A percentile compares a stretch with the other conserved stretches of the same genome.
Conservation (phyloP, 2,797 vertebrate genomes). For the Coluber constrictor region DNA sequence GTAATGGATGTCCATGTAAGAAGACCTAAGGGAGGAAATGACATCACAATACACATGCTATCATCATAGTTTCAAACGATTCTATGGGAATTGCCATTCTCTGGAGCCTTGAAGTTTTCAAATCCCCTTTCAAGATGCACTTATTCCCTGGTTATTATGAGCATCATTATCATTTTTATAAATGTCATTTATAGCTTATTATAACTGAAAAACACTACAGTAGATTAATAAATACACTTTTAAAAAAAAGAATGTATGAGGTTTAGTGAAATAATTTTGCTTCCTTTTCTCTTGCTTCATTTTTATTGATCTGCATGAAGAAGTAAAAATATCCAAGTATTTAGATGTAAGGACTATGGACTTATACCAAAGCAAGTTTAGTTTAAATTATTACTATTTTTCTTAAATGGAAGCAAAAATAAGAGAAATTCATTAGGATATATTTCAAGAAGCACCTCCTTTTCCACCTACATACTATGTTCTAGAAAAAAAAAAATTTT, state of each 20-base stretch:
- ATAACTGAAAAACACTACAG: not conserved
- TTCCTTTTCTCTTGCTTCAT: not conserved
- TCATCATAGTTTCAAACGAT: not conserved
- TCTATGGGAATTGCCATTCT: not conserved
- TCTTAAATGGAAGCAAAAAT: too few relatives aligned
- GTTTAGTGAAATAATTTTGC: not conserved
- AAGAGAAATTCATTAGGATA: not conserved
- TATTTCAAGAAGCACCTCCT: not conserved
- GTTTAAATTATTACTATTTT: not conserved
- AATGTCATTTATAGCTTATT: not conserved
- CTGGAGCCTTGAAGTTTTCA: not conserved
- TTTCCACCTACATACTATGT: not conserved
- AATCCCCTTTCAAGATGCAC: not conserved
- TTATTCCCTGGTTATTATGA: not conserved
- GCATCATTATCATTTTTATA: not conserved
- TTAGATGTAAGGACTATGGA: not conserved
- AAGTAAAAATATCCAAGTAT: not conserved
- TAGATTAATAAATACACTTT: not conserved
- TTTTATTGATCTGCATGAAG: not conserved
- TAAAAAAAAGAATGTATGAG: not conserved
- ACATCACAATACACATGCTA: not conserved
- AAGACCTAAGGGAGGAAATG: not conserved
- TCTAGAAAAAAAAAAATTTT: not conserved
- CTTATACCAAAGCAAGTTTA: not conserved
- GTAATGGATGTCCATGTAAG: not conserved